Evolutionary conservation across 2,797 vertebrate genomes (phyloP), one percentile per base, ranked within the genome.

Genomic region (Todus mexicanus): DNA sequence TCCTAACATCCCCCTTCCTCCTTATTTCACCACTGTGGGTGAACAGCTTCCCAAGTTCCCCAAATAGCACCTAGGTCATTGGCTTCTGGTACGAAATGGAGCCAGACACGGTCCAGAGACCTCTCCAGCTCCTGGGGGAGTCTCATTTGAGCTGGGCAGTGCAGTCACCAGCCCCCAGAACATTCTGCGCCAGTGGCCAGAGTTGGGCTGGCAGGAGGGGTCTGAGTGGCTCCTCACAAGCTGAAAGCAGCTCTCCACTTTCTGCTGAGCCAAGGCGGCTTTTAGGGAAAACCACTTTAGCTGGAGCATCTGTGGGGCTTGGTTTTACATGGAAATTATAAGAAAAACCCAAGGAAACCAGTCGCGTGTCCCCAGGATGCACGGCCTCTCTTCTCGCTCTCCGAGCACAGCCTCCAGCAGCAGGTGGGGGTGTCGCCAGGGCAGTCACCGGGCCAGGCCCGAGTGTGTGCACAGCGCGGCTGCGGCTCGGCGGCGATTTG

Each of bases 81-180:
- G 31, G 90, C 10, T 79, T 45, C 4, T 0, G 3, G 65, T 29
- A 25, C 7, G 1, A 47, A 38, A 69, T 8, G 6, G 57, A 86
- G 80, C 50, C 11, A 1, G 54, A 40, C 42, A 65, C 1, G 0
- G 19, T n/a, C 15, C 65, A 20, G 31, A 71, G 45, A 35, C 25
- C 21, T 23, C 42, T 12, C 12, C 4, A 0, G 47, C 48, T 50
- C 23, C 45, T 5, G 22, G 4, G 12, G 43, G 23, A 25, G 8
- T 23, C 27, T 15, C 4, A 0, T 3, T 2, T 2, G 47, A 43
- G 18, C 38, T 1, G 10, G n/a, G 31, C n/a, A 64, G 40, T 0
- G 5, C 27, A 70, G 17, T 31, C 50, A 40, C 22, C 47, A 26
- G 37, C 6, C 35, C 42, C 11, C 21, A 5, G 59, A 18, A 87